These are phyloP conservation scores for Hormaphis cornu DNA, from an alignment of 1,140 invertebrate species.

Conservation along the genomic window DNA sequence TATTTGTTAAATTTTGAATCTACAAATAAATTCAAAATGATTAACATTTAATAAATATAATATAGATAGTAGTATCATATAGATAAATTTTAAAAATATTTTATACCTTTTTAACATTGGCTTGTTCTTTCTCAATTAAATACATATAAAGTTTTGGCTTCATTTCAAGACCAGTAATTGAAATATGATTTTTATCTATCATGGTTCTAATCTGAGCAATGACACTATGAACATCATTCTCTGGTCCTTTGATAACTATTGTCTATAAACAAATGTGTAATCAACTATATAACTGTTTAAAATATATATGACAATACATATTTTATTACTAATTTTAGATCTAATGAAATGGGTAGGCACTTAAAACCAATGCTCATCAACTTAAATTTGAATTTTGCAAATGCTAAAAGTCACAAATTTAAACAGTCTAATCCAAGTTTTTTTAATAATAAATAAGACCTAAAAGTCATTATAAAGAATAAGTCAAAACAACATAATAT, in stretches of 20 bases:
- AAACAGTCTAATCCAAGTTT: too few species aligned
- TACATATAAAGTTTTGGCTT: constrained; percentile 91
- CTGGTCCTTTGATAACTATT: constrained; percentile 30
- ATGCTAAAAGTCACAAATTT: too few species aligned
- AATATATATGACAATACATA: too few species aligned
- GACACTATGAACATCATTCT: constrained; percentile 15
- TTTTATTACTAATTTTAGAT: too few species aligned
- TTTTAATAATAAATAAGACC: too few species aligned
- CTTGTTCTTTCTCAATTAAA: constrained; percentile 85
- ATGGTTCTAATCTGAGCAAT: constrained; percentile 14
- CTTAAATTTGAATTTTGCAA: too few species aligned
- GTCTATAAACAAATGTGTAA: constrained; percentile 27
- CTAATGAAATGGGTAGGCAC: too few species aligned
- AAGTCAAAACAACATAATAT: too few species aligned
- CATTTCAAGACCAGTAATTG: constrained; percentile 63
- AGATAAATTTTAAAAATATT: too few species aligned
- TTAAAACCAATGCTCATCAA: too few species aligned
- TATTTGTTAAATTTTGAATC: constrained; percentile 82
- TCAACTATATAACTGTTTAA: too few species aligned
- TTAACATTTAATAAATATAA: not conserved
- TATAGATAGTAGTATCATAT: constrained; percentile 18
- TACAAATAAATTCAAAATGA: constrained; percentile 37
- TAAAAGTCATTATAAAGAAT: too few species aligned
- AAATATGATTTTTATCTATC: constrained; percentile 15
- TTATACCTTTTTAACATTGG: constrained; percentile 75